These are phyloP conservation scores for Synodontis membranacea DNA, from an alignment of 2,113 vertebrate genomes.

Conservation along the genomic window DNA sequence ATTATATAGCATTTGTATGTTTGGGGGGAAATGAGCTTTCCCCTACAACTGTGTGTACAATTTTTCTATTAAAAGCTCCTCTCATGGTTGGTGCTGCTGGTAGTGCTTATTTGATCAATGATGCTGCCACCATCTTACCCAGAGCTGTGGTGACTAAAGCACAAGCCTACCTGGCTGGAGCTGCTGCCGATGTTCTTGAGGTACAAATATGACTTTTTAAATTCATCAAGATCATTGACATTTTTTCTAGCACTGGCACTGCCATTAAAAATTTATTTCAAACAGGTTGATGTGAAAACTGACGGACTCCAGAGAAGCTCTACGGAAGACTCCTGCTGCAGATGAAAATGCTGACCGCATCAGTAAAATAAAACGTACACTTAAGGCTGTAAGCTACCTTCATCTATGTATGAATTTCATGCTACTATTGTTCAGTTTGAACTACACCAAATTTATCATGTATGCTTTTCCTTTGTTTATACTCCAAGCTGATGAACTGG, in stretches of 20 bases:
- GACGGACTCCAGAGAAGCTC: constrained; percentile 79
- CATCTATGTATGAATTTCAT: not conserved
- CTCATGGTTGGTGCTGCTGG: constrained; percentile 77
- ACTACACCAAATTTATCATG: not conserved
- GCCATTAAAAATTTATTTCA: not conserved
- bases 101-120: constrained; percentile 77
- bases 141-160: constrained; percentile 74
- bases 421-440: not conserved
- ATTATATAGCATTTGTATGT: not conserved
- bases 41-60: not conserved
- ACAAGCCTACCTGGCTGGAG: constrained; percentile 72
- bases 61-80: constrained; percentile 62
- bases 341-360: constrained; percentile 69
- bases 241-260: not conserved
- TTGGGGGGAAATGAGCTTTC: not conserved
- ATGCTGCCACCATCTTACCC: constrained; percentile 75
- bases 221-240: not conserved
- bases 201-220: constrained; percentile 54
- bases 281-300: constrained; percentile 73
- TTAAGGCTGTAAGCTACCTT: constrained; percentile 71
- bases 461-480: not conserved
- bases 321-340: constrained; percentile 67
- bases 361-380: constrained; percentile 76
- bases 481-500: constrained; percentile 72
- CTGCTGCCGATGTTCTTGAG: constrained; percentile 78